Conservation (phyloP, 2,797 vertebrate species). For the Buceros bicornis region DNA sequence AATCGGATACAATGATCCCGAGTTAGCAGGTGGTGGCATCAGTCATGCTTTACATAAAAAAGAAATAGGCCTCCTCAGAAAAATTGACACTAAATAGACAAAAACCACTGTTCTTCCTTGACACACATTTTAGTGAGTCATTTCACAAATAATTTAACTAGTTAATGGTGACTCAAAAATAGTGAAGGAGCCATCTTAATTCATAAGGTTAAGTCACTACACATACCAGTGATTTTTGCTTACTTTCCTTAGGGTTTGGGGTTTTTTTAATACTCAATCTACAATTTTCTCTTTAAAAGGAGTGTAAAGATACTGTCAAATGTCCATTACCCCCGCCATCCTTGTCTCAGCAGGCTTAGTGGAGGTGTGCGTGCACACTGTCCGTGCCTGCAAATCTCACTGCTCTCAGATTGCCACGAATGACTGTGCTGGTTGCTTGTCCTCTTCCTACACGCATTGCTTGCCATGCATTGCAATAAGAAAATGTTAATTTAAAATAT, state of each 20-base stretch:
- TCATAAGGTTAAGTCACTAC: not conserved
- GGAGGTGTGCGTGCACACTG: not conserved
- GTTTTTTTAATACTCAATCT: not conserved
- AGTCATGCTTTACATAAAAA: constrained; percentile 41
- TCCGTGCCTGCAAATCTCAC: not conserved
- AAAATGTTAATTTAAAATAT: not conserved
- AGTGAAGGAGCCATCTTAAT: not conserved
- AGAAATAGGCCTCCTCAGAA: not conserved
- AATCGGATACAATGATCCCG: not conserved
- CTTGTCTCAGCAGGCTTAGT: not conserved
- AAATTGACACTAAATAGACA: not conserved
- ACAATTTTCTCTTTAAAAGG: not conserved
- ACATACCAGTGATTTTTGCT: not conserved
- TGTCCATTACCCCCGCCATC: fast-evolving
- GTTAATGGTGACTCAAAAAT: not conserved
- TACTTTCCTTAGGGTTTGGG: not conserved
- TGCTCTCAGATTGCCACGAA: not conserved
- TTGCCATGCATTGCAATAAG: not conserved
- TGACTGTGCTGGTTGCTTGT: not conserved
- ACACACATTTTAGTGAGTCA: not conserved
- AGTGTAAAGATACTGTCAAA: not conserved
- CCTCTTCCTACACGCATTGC: not conserved
- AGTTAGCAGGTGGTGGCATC: constrained; percentile 43
- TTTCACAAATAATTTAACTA: not conserved
- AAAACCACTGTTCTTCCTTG: not conserved